Conservation (phyloP, 2,888 invertebrate species). For the Rhimphoctona megacephalus region DNA sequence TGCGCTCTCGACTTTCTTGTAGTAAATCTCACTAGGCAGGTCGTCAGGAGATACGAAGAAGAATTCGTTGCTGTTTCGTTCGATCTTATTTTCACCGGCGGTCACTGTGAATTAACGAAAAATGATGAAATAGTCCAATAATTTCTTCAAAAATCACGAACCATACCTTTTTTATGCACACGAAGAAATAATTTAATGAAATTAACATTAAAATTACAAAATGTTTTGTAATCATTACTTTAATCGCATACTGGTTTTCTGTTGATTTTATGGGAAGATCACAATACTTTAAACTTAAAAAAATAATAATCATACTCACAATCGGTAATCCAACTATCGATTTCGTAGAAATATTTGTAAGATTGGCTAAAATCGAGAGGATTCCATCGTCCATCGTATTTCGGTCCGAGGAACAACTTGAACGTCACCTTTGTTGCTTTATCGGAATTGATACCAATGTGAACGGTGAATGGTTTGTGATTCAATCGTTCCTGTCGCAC, state of each 20-base stretch:
- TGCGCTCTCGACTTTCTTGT: slow-evolving; percentile 75
- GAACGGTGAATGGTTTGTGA: slow-evolving; percentile 89
- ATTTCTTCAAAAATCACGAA: not conserved
- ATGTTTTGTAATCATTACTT: no score
- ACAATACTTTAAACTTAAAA: not conserved
- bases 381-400: slow-evolving; percentile 87
- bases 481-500: slow-evolving; percentile 90
- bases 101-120: slow-evolving; percentile 81
- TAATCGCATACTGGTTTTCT: no score
- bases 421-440: slow-evolving; percentile 87
- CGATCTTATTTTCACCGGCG: slow-evolving; percentile 89
- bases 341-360: slow-evolving; percentile 87
- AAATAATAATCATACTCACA: slow-evolving; percentile 76
- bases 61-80: slow-evolving; percentile 89
- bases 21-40: slow-evolving; percentile 77
- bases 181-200: no score
- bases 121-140: not conserved
- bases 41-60: slow-evolving; percentile 88
- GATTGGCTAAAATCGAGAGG: slow-evolving; percentile 86
- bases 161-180: no score
- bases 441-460: slow-evolving; percentile 87
- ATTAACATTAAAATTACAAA: no score
- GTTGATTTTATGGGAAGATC: no score
- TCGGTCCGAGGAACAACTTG: slow-evolving; percentile 90
- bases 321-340: slow-evolving; percentile 85